A percentile compares a stretch with the other conserved stretches of the same genome.
Evolutionary conservation across 2,797 vertebrate species (phyloP).

Genomic region (Crotalus adamanteus): DNA sequence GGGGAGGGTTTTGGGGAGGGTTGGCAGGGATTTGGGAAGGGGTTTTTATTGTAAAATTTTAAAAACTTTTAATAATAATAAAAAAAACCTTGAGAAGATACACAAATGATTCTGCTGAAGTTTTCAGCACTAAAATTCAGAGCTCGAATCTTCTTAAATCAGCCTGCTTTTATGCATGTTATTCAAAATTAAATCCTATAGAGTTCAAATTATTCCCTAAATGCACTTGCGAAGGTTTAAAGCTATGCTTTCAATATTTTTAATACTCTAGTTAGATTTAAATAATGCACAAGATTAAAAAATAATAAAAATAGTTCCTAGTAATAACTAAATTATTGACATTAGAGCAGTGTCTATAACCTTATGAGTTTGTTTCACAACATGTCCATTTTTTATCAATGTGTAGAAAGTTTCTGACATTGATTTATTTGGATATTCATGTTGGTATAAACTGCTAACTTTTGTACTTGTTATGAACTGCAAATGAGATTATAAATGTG

Average conservation of each 20-base stretch:
- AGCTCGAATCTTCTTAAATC: background rate
- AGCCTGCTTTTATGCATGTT: background rate
- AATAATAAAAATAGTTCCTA: background rate
- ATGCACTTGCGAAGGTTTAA: background rate
- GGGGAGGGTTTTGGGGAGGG: no score
- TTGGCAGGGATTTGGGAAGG: no score
- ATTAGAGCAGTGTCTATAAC: background rate
- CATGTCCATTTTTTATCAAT: background rate
- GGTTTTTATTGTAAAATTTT: no score
- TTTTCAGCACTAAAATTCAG: background rate
- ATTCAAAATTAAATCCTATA: background rate
- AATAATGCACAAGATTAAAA: background rate
- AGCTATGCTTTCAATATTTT: background rate
- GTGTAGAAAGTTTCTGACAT: background rate
- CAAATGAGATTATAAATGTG: conserved; percentile 31
- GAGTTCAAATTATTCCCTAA: background rate
- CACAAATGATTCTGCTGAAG: background rate
- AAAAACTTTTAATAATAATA: no score
- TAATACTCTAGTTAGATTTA: background rate
- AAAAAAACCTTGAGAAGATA: background rate
- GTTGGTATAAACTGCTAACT: conserved; percentile 13
- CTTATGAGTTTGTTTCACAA: background rate
- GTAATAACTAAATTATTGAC: background rate
- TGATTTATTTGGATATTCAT: conserved; percentile 22
- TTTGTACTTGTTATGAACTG: conserved; percentile 35